phyloP scores from a whole-genome alignment of 2,797 vertebrate genomes.

The Tolypeutes matacus region DNA sequence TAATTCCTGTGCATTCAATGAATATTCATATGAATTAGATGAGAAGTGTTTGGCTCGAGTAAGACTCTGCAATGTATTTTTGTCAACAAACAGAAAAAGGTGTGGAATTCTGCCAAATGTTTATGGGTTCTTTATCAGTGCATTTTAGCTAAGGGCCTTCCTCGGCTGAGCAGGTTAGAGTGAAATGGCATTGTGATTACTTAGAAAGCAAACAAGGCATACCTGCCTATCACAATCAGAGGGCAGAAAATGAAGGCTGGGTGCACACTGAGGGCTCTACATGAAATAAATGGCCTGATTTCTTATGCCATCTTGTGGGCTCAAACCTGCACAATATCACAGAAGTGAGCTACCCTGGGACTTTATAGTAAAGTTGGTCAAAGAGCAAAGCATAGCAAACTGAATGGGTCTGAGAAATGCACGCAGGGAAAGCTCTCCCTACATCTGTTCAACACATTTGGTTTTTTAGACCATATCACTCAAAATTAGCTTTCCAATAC shows the following conservation, averaged over 20 bases:
- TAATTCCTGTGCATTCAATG: not conserved
- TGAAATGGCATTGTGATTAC: not conserved
- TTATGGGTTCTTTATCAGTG: not conserved
- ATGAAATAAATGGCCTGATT: not conserved
- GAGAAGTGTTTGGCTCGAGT: constrained; percentile 44
- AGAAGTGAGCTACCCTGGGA: not conserved
- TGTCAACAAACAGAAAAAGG: constrained; percentile 63
- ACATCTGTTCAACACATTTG: constrained; percentile 57
- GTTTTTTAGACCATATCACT: not conserved
- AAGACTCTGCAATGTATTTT: not conserved
- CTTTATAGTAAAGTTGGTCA: not conserved
- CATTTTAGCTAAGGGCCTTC: not conserved
- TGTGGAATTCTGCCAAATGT: not conserved
- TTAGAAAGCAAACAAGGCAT: not conserved
- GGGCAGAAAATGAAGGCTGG: not conserved
- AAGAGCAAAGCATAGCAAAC: not conserved
- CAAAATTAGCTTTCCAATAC: constrained; percentile 48
- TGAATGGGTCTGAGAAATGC: not conserved
- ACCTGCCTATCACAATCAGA: not conserved
- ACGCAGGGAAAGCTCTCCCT: not conserved
- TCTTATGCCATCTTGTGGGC: not conserved
- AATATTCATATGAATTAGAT: constrained; percentile 27
- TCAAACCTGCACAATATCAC: not conserved
- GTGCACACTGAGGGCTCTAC: not conserved
- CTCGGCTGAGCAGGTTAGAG: not conserved